Evolutionary conservation across 2,888 invertebrate species (phyloP).

Genomic region (Orchestes rusci): DNA sequence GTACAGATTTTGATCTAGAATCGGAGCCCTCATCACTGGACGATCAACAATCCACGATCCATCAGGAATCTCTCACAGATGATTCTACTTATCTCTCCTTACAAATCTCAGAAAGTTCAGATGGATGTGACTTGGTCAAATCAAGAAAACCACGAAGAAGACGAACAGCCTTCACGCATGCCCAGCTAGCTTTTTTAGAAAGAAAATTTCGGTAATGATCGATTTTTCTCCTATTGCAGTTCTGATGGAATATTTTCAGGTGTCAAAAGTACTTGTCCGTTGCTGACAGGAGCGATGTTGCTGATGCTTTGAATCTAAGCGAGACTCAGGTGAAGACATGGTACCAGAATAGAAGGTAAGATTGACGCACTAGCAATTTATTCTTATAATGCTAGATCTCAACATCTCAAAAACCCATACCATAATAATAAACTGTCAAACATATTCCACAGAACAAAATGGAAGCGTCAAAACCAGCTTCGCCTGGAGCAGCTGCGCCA

Average conservation of each 20-base stretch:
- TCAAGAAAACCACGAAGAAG: conserved; percentile 76
- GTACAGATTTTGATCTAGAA: conserved; percentile 22
- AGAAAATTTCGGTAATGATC: conserved; percentile 67
- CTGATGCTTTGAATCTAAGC: conserved; percentile 79
- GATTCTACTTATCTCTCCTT: conserved; percentile 10
- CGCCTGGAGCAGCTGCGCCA: conserved; percentile 79
- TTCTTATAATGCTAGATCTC: too few species aligned
- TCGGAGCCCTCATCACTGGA: conserved; percentile 21
- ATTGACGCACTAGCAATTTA: too few species aligned
- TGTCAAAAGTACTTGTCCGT: conserved; percentile 92
- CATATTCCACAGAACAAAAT: conserved; percentile 60
- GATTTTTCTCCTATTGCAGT: too few species aligned
- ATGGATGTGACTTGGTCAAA: conserved; percentile 35
- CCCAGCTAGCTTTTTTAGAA: conserved; percentile 86
- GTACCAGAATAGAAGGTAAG: conserved; percentile 82
- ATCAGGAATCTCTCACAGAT: conserved; percentile 14
- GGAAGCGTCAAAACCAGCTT: conserved; percentile 84
- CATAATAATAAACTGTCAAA: background rate
- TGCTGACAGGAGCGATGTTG: conserved; percentile 87
- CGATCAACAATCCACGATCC: conserved; percentile 12
- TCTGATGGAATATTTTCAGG: too few species aligned
- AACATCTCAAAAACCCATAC: too few species aligned
- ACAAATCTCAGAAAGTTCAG: conserved; percentile 5
- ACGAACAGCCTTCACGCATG: conserved; percentile 89
- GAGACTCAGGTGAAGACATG: conserved; percentile 96